Evolutionary conservation across 2,113 vertebrate species (phyloP).

Genomic region (Turnix velox): DNA sequence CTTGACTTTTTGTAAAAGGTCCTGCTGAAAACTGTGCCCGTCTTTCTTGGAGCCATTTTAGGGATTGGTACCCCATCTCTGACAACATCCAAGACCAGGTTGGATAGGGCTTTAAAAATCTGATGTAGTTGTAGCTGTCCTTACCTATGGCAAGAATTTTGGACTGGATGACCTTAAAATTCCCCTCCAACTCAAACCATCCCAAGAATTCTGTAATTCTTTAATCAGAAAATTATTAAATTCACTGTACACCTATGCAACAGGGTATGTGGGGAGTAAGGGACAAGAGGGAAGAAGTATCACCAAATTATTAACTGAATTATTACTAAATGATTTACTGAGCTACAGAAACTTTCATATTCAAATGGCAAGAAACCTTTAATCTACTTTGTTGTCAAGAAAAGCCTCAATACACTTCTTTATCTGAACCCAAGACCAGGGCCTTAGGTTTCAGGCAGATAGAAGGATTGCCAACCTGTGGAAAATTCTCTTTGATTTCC

Average conservation of each 20-base stretch:
- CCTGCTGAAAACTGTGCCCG: too few relatives aligned
- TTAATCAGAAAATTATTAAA: not conserved
- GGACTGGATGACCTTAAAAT: too few relatives aligned
- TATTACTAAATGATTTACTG: not conserved
- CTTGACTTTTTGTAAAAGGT: too few relatives aligned
- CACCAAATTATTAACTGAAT: not conserved
- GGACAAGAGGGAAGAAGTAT: not conserved
- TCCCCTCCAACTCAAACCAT: too few relatives aligned
- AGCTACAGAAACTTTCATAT: not conserved
- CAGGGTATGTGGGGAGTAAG: fast-evolving
- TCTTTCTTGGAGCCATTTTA: too few relatives aligned
- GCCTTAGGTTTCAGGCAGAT: not conserved
- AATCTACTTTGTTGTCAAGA: not conserved
- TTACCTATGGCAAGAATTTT: too few relatives aligned
- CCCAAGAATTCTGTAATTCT: too few relatives aligned
- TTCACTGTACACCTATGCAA: not conserved
- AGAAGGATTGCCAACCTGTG: not conserved
- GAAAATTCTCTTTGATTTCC: conserved; percentile 46
- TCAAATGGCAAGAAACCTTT: not conserved
- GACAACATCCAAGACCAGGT: too few relatives aligned
- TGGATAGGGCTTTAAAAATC: too few relatives aligned
- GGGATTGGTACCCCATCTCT: too few relatives aligned
- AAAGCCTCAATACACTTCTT: not conserved
- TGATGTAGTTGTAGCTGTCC: too few relatives aligned
- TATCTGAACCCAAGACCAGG: not conserved